Evolutionary conservation across 2,888 invertebrate species (phyloP).

Genomic region (Dichetophora obliterata): DNA sequence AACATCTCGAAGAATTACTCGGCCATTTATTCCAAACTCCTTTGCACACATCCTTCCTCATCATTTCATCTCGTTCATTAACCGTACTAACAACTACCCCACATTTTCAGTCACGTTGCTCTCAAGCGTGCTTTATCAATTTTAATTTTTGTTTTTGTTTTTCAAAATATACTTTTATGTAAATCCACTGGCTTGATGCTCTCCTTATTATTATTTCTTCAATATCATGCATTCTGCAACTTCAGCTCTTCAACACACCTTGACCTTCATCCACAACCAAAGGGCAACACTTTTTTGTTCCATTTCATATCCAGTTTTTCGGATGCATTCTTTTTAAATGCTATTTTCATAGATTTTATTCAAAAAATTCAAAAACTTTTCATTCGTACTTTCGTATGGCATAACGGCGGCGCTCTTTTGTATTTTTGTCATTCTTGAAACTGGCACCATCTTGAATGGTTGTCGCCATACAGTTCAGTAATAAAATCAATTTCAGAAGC

Average conservation of each 20-base stretch:
- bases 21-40: too few species aligned
- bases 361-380: constrained; percentile 53
- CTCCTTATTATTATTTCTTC: not conserved
- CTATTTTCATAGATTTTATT: constrained; percentile 23
- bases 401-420: not conserved
- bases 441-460: not conserved
- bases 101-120: too few species aligned
- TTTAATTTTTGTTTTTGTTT: not conserved
- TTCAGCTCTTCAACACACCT: constrained; percentile 6
- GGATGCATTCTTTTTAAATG: constrained; percentile 19
- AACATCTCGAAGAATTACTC: too few species aligned
- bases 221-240: not conserved
- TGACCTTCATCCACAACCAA: constrained; percentile 54
- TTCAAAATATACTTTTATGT: too few species aligned
- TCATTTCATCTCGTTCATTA: too few species aligned
- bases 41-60: too few species aligned
- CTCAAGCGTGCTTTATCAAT: too few species aligned
- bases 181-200: not conserved
- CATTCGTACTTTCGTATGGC: constrained; percentile 8
- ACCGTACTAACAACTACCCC: too few species aligned
- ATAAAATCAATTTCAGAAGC: constrained; percentile 5
- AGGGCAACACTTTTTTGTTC: constrained; percentile 55
- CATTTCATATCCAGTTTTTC: not conserved
- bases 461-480: constrained; percentile 1
- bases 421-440: not conserved